Evolutionary conservation across 1,140 invertebrate genomes (phyloP).

Genomic region (Andrena cerasifolii): DNA sequence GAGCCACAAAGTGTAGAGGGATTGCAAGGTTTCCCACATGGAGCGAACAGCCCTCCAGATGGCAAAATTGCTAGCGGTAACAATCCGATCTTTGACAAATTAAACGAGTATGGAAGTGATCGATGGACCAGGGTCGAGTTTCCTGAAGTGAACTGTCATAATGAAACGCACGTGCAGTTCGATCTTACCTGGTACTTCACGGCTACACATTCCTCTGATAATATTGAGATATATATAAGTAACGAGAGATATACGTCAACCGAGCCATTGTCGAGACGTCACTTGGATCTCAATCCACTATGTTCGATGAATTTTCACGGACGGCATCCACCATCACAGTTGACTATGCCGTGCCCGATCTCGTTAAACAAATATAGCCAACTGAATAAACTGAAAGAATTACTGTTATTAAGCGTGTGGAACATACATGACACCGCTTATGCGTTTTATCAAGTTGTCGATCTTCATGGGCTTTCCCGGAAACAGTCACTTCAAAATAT

Average conservation of each 20-base stretch:
- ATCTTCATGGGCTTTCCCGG: background rate
- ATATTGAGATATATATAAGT: background rate
- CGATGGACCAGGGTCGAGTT: background rate
- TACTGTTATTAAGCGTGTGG: conserved; percentile 22
- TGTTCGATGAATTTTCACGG: background rate
- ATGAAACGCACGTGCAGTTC: background rate
- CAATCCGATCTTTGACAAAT: background rate
- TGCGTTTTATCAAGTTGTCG: conserved; percentile 25
- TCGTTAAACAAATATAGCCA: background rate
- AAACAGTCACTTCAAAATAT: background rate
- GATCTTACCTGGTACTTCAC: background rate
- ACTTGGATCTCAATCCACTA: conserved; percentile 11
- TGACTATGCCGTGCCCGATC: background rate
- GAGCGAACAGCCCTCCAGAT: background rate
- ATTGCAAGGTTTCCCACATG: background rate
- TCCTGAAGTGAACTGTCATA: background rate
- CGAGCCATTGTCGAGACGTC: conserved; percentile 1
- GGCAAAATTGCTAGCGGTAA: conserved; percentile 18
- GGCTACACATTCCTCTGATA: background rate
- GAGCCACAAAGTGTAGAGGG: conserved; percentile 36
- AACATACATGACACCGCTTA: background rate
- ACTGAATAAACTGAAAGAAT: background rate
- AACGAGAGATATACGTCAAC: background rate
- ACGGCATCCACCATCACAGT: background rate
- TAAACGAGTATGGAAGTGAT: conserved; percentile 12